phyloP scores from a whole-genome alignment of 2,113 vertebrate genomes.

The Capreolus pygargus region DNA sequence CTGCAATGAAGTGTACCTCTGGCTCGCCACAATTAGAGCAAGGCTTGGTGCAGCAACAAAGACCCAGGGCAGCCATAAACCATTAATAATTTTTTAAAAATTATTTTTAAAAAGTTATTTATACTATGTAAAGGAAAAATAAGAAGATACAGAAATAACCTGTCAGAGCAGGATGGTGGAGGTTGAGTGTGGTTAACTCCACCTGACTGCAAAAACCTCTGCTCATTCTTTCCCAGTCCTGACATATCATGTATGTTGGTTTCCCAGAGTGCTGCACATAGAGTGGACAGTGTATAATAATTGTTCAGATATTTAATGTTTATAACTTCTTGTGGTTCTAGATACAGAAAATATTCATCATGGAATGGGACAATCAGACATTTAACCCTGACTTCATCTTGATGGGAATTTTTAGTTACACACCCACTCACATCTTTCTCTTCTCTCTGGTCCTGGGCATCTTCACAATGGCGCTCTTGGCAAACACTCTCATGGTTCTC shows the following conservation, averaged over 20 bases:
- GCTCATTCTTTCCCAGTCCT: background rate
- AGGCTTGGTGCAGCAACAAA: background rate
- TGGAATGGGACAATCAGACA: background rate
- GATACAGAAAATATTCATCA: background rate
- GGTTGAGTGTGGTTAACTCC: background rate
- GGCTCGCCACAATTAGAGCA: background rate
- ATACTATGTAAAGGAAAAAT: background rate
- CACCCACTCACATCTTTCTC: background rate
- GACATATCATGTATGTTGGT: background rate
- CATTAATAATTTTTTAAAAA: background rate
- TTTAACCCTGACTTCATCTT: background rate
- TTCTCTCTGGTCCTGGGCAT: background rate
- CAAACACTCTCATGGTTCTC: background rate
- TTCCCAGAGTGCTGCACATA: background rate
- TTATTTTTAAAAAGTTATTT: background rate
- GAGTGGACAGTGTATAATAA: background rate
- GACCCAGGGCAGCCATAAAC: background rate
- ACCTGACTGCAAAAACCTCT: no score
- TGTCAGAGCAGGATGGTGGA: background rate
- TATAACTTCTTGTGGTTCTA: background rate
- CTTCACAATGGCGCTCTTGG: background rate
- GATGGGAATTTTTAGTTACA: background rate
- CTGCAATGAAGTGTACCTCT: background rate
- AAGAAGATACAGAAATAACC: background rate
- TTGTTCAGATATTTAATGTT: background rate